Evolutionary conservation across 2,113 vertebrate species (phyloP).

Genomic region (Barnardius zonarius): DNA sequence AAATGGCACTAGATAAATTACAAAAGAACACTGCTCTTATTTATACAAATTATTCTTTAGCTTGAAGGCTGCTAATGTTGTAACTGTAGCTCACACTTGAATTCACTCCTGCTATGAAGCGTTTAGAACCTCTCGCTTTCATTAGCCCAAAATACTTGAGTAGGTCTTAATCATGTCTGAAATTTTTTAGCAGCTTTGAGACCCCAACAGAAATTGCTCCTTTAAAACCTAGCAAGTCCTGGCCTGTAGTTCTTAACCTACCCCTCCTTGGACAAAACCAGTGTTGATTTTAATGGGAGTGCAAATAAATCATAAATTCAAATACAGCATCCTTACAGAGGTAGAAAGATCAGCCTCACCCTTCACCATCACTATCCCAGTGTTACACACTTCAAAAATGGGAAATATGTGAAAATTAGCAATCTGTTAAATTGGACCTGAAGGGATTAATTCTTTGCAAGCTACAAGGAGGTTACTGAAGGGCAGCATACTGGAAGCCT

Average conservation of each 20-base stretch:
- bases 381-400: neutral
- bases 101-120: neutral
- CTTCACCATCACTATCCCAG: neutral
- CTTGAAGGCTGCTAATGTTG: neutral
- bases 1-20: neutral
- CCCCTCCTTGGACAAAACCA: neutral
- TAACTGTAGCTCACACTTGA: neutral
- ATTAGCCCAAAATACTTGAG: neutral
- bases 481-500: neutral
- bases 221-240: neutral
- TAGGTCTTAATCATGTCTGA: neutral
- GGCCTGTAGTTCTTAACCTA: neutral
- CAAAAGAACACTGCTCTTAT: neutral
- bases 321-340: neutral
- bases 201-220: neutral
- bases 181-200: conserved; percentile 18
- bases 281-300: neutral
- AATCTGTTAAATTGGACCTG: neutral
- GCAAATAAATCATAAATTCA: neutral
- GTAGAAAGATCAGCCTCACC: neutral
- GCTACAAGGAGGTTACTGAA: neutral
- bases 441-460: neutral
- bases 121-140: neutral
- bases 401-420: neutral
- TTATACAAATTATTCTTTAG: neutral